phyloP scores from a whole-genome alignment of 2,113 vertebrate species.

The Caracal caracal region DNA sequence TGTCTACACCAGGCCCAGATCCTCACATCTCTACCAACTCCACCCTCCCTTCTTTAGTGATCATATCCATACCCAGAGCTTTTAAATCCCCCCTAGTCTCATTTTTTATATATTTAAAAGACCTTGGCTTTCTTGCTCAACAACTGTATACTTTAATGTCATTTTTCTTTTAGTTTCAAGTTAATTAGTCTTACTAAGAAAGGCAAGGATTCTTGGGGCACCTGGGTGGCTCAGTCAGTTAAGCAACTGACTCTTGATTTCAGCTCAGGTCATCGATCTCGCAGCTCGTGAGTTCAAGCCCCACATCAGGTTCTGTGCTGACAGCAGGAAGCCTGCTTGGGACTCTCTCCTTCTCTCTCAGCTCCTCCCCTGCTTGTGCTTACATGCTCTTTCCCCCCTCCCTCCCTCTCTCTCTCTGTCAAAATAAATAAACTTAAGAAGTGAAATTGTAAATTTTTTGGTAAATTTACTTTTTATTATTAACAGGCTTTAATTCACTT shows the following conservation, averaged over 20 bases:
- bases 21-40: not conserved
- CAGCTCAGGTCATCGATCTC: no score
- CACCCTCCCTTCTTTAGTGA: not conserved
- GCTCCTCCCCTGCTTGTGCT: no score
- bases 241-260: no score
- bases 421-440: no score
- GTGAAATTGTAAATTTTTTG: not conserved
- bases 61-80: not conserved
- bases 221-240: no score
- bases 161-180: not conserved
- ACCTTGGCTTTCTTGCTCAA: constrained; percentile 11
- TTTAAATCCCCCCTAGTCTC: not conserved
- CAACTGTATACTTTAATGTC: not conserved
- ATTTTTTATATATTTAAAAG: not conserved
- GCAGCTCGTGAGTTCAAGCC: no score
- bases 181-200: not conserved
- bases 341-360: no score
- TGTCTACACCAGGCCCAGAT: not conserved
- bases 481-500: not conserved
- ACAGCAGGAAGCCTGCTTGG: no score
- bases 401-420: no score
- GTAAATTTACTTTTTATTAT: not conserved
- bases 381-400: no score
- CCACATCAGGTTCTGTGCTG: no score
- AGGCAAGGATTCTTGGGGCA: not conserved